Evolutionary conservation across 2,797 vertebrate species (phyloP), one percentile per base, ranked within the genome.

Genomic region (Lemur catta): DNA sequence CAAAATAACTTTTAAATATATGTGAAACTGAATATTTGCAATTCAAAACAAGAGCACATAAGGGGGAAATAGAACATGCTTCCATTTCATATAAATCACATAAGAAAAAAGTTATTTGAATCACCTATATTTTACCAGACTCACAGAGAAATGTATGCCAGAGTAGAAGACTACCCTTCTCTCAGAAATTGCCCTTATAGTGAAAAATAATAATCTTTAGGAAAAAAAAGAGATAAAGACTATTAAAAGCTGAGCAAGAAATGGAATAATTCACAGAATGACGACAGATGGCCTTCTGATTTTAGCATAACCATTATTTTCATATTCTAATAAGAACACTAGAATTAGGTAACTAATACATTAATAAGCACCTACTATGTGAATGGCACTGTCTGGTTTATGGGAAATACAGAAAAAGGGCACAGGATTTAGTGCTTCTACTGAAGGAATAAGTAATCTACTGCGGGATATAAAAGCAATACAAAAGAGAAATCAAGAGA

Each of bases 1-100:
- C 94, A 98, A 98, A 97, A 98, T 97, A 98, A 87, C 95, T 97
- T 97, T 96, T 98, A 98, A 98, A 98, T 98, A 97, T 72, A 97
- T 20, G 46, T 87, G 89, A 96, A 98, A 97, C 65, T 93, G 65
- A 96, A 84, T 95, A 97, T 85, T 97, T 1, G 4, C 95, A 95
- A 98, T 90, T 97, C 92, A 89, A 94, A 98, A 84, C 17, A 96
- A 95, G 71, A 97, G 84, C 35, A 88, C 94, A 92, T 84, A 95
- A 87, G 94, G 89, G 90, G 28, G 30, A 96, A 97, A 95, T 33
- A 97, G 87, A 97, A 94, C 93, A 95, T 92, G 52, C 69, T 91
- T 89, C 81, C 79, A 86, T 91, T 91, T 84, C 93, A 90, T 82
- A 93, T 97, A 95, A 96, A 96, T 96, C 78, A 93, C n/a, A 90